These are phyloP conservation scores for Penaeus japonicus DNA, from an alignment of 1,140 invertebrate species.

Conservation along the genomic window DNA sequence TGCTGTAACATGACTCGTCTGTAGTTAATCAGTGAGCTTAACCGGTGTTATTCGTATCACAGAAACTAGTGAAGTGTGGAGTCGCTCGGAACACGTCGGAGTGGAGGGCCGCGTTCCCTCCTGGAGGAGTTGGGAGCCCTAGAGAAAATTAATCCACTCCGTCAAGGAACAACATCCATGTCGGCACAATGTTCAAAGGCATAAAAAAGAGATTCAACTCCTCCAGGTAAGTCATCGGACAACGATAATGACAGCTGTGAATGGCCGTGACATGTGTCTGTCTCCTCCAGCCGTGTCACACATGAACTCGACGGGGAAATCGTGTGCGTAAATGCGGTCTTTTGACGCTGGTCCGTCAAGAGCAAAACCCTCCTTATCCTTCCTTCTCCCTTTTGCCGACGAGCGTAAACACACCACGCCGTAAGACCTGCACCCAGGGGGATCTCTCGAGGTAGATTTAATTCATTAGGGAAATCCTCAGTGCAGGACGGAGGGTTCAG, in stretches of 20 bases:
- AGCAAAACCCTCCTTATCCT: neutral
- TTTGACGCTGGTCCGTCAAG: neutral
- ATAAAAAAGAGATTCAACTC: slow-evolving; percentile 44
- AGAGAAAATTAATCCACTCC: neutral
- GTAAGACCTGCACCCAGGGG: too few species aligned
- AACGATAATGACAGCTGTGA: neutral
- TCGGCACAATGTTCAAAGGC: slow-evolving; percentile 43
- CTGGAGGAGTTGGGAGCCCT: neutral
- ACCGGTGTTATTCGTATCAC: neutral
- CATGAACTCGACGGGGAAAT: neutral
- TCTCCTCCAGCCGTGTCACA: neutral
- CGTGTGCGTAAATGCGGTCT: neutral
- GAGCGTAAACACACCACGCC: neutral
- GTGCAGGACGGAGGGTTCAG: too few species aligned
- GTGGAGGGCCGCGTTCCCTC: neutral
- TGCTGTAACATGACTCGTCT: slow-evolving; percentile 29
- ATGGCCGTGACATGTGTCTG: neutral
- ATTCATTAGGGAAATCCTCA: neutral
- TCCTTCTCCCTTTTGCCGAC: neutral
- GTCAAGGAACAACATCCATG: neutral
- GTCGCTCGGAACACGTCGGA: neutral
- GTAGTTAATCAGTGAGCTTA: slow-evolving; percentile 18
- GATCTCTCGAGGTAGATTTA: neutral
- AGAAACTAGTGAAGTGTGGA: slow-evolving; percentile 13
- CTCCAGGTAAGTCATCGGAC: slow-evolving; percentile 19